These are phyloP conservation scores for Ennomos fuscantarius DNA, from an alignment of 2,888 invertebrate species.

Conservation along the genomic window DNA sequence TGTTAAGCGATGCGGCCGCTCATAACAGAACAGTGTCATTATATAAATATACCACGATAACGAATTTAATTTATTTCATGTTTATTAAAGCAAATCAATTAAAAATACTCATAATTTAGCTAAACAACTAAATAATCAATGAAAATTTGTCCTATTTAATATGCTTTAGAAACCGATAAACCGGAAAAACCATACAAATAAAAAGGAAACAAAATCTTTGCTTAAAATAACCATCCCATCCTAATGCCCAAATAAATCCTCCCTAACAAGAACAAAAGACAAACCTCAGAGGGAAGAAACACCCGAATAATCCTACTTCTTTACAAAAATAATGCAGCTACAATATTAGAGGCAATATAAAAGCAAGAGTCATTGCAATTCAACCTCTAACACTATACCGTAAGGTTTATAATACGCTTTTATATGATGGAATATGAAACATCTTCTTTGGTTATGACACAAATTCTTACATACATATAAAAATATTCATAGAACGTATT, in stretches of 20 bases:
- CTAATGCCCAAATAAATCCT: conserved; percentile 61
- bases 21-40: no score
- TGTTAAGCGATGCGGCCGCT: no score
- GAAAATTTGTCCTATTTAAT: no score
- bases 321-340: conserved; percentile 63
- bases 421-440: conserved; percentile 46
- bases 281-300: conserved; percentile 55
- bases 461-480: conserved; percentile 63
- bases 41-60: no score
- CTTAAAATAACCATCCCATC: conserved; percentile 50
- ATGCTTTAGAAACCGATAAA: no score
- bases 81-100: no score
- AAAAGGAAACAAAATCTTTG: conserved; percentile 39
- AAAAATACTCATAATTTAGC: no score
- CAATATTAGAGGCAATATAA: conserved; percentile 42
- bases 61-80: no score
- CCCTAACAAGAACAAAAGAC: conserved; percentile 65
- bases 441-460: conserved; percentile 54
- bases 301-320: conserved; percentile 59
- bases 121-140: no score
- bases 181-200: conserved; percentile 6
- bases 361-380: conserved; percentile 22
- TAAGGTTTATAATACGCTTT: conserved; percentile 24
- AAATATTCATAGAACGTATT: conserved; percentile 72
- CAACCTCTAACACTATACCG: conserved; percentile 27